Percentiles rank a stretch among this genome's conserved stretches.
phyloP scores from a whole-genome alignment of 2,797 vertebrate species.

The Gouania willdenowi region DNA sequence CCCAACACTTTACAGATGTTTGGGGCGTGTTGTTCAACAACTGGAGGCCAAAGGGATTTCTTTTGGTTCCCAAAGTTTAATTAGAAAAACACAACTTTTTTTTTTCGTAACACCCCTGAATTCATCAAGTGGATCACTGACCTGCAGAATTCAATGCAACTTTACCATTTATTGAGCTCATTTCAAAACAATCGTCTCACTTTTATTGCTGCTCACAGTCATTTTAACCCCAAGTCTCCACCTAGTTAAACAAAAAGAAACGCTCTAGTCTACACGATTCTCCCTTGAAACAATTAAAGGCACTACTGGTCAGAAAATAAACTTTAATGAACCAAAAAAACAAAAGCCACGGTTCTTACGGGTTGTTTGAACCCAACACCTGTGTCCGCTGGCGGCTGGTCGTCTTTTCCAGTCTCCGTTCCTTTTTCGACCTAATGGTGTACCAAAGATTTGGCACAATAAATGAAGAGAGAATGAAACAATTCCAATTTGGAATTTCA shows the following conservation, averaged over 20 bases:
- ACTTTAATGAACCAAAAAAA: slow-evolving; percentile 71
- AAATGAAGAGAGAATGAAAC: slow-evolving; percentile 92
- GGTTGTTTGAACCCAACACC: no score
- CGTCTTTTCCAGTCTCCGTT: slow-evolving; percentile 70
- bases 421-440: slow-evolving; percentile 85
- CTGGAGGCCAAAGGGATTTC: slow-evolving; percentile 74
- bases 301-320: slow-evolving; percentile 94
- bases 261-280: slow-evolving; percentile 79
- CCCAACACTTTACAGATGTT: slow-evolving; percentile 66
- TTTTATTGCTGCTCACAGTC: slow-evolving; percentile 88
- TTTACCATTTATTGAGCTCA: slow-evolving; percentile 77
- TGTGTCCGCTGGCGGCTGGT: slow-evolving; percentile 61
- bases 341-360: slow-evolving; percentile 58
- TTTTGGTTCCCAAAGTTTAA: slow-evolving; percentile 79
- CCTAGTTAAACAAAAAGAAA: slow-evolving; percentile 43
- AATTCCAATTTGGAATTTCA: slow-evolving; percentile 99
- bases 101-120: slow-evolving; percentile 87
- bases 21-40: slow-evolving; percentile 71
- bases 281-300: slow-evolving; percentile 94
- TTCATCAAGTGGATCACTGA: slow-evolving; percentile 89
- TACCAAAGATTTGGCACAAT: slow-evolving; percentile 97
- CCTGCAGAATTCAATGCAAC: slow-evolving; percentile 95
- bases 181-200: slow-evolving; percentile 76
- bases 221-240: slow-evolving; percentile 63
- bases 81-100: slow-evolving; percentile 48